Percentiles rank a stretch among this genome's conserved stretches.
Conservation (phyloP, 2,113 vertebrate genomes). For the Siniperca knerii region DNA sequence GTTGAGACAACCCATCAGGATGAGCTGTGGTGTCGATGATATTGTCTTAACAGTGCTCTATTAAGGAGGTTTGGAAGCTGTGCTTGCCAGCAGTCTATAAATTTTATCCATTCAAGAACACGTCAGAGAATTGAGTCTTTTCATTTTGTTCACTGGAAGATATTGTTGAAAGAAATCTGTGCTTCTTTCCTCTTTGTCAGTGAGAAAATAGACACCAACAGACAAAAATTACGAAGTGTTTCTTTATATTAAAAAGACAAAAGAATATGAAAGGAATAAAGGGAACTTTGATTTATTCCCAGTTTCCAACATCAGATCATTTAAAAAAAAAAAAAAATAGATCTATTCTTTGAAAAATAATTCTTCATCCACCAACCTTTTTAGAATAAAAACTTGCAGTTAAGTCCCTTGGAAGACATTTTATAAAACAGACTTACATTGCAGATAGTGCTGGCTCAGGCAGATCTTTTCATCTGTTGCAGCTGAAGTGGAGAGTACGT, state of each 20-base stretch:
- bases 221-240: background rate
- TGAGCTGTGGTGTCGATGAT: constrained; percentile 37
- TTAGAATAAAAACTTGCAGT: constrained; percentile 26
- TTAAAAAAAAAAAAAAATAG: background rate
- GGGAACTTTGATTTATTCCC: constrained; percentile 10
- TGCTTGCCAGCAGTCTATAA: constrained; percentile 40
- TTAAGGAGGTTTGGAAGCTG: constrained; percentile 26
- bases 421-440: constrained; percentile 45
- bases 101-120: constrained; percentile 53
- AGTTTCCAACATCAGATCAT: constrained; percentile 1
- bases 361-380: constrained; percentile 48
- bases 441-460: constrained; percentile 33
- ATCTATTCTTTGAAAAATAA: constrained; percentile 27
- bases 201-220: constrained; percentile 21
- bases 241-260: constrained; percentile 21
- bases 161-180: constrained; percentile 24
- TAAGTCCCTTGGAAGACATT: constrained; percentile 39
- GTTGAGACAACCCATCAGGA: constrained; percentile 76
- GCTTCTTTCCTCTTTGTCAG: constrained; percentile 11
- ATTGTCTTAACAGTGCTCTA: constrained; percentile 23
- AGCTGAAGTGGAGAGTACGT: constrained; percentile 53
- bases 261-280: constrained; percentile 1
- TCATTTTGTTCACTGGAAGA: constrained; percentile 39
- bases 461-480: constrained; percentile 63
- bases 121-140: constrained; percentile 24